phyloP scores from a whole-genome alignment of 2,888 invertebrate species.

The Eledone cirrhosa region DNA sequence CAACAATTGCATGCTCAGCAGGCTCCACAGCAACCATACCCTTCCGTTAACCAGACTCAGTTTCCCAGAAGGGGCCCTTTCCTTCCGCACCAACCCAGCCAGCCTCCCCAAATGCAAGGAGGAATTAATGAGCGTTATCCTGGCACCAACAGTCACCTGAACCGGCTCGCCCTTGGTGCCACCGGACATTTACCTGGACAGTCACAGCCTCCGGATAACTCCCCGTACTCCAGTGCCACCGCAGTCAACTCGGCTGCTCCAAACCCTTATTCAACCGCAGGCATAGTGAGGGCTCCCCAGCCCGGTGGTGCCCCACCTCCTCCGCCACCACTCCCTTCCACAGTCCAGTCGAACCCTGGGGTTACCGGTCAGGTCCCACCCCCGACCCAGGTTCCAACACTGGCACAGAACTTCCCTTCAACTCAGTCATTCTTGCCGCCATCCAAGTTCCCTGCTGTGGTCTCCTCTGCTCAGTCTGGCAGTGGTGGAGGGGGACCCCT shows the following conservation, averaged over 20 bases:
- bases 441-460: slow-evolving; percentile 29
- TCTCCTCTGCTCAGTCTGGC: slow-evolving; percentile 28
- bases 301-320: slow-evolving; percentile 8
- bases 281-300: slow-evolving; percentile 33
- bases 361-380: slow-evolving; percentile 31
- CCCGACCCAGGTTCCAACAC: slow-evolving; percentile 32
- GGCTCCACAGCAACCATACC: slow-evolving; percentile 18
- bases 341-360: slow-evolving; percentile 31
- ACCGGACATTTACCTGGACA: background rate
- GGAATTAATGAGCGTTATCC: slow-evolving; percentile 15
- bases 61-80: slow-evolving; percentile 26
- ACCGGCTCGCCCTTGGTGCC: background rate
- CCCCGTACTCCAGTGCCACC: background rate
- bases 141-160: slow-evolving; percentile 1
- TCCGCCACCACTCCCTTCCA: slow-evolving; percentile 25
- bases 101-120: slow-evolving; percentile 13
- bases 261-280: slow-evolving; percentile 35
- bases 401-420: slow-evolving; percentile 6
- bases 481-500: slow-evolving; percentile 26
- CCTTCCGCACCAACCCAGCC: slow-evolving; percentile 6
- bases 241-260: slow-evolving; percentile 28
- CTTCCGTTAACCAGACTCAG: slow-evolving; percentile 13
- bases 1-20: slow-evolving; percentile 36
- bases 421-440: slow-evolving; percentile 11
- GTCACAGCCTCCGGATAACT: too few species aligned